Evolutionary conservation across 2,888 invertebrate species (phyloP).

Genomic region (Eilema depressum): DNA sequence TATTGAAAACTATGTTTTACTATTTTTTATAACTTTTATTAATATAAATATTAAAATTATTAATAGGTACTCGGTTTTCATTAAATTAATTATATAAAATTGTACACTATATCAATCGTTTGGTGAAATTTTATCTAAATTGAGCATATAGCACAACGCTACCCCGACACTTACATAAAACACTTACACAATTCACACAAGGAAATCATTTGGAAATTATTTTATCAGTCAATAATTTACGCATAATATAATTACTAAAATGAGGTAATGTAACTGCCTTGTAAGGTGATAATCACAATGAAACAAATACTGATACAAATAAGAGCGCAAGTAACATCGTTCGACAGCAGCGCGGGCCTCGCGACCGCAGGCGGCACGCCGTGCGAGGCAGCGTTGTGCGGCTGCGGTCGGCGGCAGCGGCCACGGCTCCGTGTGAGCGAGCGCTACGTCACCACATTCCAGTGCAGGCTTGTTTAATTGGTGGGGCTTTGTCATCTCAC

Average conservation of each 20-base stretch:
- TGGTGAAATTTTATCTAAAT: slow-evolving; percentile 86
- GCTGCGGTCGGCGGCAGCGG: no score
- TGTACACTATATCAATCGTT: slow-evolving; percentile 85
- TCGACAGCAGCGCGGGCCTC: slow-evolving; percentile 54
- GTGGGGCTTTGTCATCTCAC: slow-evolving; percentile 49
- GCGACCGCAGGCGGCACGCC: slow-evolving; percentile 57
- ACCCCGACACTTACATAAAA: slow-evolving; percentile 78
- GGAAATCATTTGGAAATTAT: slow-evolving; percentile 85
- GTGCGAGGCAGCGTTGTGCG: slow-evolving; percentile 84
- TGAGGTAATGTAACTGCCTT: slow-evolving; percentile 83
- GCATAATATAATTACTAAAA: slow-evolving; percentile 80
- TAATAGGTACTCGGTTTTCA: slow-evolving; percentile 86
- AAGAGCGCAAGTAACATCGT: slow-evolving; percentile 64
- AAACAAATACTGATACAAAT: slow-evolving; percentile 82
- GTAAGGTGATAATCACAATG: slow-evolving; percentile 81
- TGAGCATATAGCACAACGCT: slow-evolving; percentile 87
- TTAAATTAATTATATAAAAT: slow-evolving; percentile 85
- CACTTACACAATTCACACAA: slow-evolving; percentile 80
- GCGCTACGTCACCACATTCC: slow-evolving; percentile 42
- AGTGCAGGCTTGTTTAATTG: slow-evolving; percentile 44
- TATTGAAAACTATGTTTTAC: slow-evolving; percentile 60
- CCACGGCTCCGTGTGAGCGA: neutral
- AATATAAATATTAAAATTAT: slow-evolving; percentile 87
- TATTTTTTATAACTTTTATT: slow-evolving; percentile 83
- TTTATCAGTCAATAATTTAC: slow-evolving; percentile 84